phyloP scores from a whole-genome alignment of 2,888 invertebrate species.

The Lycocerus yunnanus region DNA sequence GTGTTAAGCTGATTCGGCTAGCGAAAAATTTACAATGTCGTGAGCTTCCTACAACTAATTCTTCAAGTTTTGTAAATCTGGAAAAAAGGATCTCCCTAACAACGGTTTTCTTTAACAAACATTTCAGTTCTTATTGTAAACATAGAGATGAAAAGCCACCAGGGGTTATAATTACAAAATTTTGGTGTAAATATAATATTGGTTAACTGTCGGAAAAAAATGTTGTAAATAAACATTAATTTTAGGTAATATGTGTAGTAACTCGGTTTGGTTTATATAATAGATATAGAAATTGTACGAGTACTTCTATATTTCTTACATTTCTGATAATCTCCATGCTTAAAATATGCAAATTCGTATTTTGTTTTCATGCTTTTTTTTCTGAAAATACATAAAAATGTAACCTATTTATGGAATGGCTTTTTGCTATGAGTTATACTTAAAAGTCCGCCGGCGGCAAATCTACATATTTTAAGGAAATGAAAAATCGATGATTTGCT shows the following conservation, averaged over 20 bases:
- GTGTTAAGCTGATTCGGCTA: too few species aligned
- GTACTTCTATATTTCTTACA: constrained; percentile 43
- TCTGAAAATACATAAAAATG: constrained; percentile 33
- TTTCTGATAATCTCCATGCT: constrained; percentile 44
- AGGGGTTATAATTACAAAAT: too few species aligned
- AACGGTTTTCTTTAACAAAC: too few species aligned
- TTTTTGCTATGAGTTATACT: constrained; percentile 35
- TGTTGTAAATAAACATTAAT: neutral
- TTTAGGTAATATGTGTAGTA: neutral
- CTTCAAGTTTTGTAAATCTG: too few species aligned
- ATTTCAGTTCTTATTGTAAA: too few species aligned
- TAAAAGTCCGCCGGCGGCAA: constrained; percentile 34
- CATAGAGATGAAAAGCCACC: too few species aligned
- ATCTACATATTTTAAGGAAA: constrained; percentile 37
- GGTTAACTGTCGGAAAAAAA: too few species aligned
- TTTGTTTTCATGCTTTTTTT: constrained; percentile 40
- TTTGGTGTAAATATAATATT: too few species aligned
- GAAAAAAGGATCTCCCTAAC: too few species aligned
- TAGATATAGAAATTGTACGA: constrained; percentile 26
- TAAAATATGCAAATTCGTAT: constrained; percentile 46
- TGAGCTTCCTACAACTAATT: too few species aligned
- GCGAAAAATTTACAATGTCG: too few species aligned
- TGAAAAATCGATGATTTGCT: constrained; percentile 33
- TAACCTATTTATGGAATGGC: constrained; percentile 34
- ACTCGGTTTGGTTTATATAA: neutral